Evolutionary conservation across 2,113 vertebrate genomes (phyloP).

Genomic region (Scortum barcoo): DNA sequence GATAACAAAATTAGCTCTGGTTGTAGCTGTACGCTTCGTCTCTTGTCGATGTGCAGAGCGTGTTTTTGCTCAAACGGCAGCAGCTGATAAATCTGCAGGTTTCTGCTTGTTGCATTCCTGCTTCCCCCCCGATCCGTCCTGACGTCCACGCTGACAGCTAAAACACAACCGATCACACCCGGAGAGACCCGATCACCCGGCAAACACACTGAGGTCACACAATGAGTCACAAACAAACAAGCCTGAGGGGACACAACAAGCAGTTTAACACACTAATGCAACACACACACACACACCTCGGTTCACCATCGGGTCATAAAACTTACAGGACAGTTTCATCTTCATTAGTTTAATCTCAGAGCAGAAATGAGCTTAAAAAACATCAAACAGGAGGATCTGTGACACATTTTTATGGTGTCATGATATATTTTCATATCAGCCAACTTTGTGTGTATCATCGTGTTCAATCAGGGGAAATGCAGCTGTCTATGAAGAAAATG

Average conservation of each 20-base stretch:
- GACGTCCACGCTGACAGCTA: not conserved
- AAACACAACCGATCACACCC: not conserved
- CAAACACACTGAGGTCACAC: not conserved
- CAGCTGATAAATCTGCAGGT: slow-evolving; percentile 5
- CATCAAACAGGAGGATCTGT: too few species aligned
- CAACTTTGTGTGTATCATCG: not conserved
- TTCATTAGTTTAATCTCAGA: too few species aligned
- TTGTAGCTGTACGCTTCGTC: not conserved
- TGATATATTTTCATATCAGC: not conserved
- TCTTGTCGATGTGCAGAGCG: not conserved
- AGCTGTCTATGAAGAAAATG: too few species aligned
- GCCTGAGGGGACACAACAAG: not conserved
- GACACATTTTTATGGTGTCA: not conserved
- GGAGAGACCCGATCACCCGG: not conserved
- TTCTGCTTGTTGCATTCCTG: slow-evolving; percentile 41
- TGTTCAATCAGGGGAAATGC: not conserved
- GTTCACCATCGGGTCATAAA: too few species aligned
- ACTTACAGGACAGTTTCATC: too few species aligned
- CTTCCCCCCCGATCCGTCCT: not conserved
- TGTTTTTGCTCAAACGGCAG: not conserved
- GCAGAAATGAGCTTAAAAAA: too few species aligned
- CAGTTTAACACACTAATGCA: too few species aligned
- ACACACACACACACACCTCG: too few species aligned
- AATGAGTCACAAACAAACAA: not conserved
- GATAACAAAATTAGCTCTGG: not conserved